phyloP scores from a whole-genome alignment of 2,888 invertebrate genomes.

The Mellilla xanthometata region DNA sequence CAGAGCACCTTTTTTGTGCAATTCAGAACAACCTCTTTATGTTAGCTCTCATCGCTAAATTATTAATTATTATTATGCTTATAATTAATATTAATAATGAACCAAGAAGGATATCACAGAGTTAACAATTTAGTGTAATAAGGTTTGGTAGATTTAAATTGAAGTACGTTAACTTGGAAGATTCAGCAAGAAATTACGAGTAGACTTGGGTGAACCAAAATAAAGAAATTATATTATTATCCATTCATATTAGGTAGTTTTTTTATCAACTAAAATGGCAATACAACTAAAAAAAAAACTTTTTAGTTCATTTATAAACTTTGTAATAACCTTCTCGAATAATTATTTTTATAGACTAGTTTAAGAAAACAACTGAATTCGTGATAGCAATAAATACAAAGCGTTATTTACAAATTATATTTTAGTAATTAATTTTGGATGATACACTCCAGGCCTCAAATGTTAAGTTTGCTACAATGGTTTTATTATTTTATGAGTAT shows the following conservation, averaged over 20 bases:
- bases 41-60: neutral
- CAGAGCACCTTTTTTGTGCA: slow-evolving; percentile 46
- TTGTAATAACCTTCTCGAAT: slow-evolving; percentile 34
- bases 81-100: slow-evolving; percentile 1
- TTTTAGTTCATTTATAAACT: too few relatives aligned
- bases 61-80: slow-evolving; percentile 6
- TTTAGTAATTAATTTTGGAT: slow-evolving; percentile 41
- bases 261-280: too few relatives aligned
- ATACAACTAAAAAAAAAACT: too few relatives aligned
- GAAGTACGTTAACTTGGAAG: too few relatives aligned
- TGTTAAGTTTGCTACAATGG: slow-evolving; percentile 42
- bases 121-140: too few relatives aligned
- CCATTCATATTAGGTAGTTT: too few relatives aligned
- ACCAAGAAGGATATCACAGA: slow-evolving; percentile 4
- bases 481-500: slow-evolving; percentile 13
- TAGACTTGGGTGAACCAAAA: too few relatives aligned
- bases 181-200: too few relatives aligned
- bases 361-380: slow-evolving; percentile 22
- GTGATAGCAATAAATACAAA: slow-evolving; percentile 40
- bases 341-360: slow-evolving; percentile 49
- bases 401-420: slow-evolving; percentile 38
- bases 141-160: too few relatives aligned
- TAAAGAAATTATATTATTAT: too few relatives aligned
- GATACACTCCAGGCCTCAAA: slow-evolving; percentile 67
- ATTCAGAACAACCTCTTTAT: slow-evolving; percentile 22